phyloP scores from a whole-genome alignment of 2,888 invertebrate species.

The Eupithecia abbreviata region DNA sequence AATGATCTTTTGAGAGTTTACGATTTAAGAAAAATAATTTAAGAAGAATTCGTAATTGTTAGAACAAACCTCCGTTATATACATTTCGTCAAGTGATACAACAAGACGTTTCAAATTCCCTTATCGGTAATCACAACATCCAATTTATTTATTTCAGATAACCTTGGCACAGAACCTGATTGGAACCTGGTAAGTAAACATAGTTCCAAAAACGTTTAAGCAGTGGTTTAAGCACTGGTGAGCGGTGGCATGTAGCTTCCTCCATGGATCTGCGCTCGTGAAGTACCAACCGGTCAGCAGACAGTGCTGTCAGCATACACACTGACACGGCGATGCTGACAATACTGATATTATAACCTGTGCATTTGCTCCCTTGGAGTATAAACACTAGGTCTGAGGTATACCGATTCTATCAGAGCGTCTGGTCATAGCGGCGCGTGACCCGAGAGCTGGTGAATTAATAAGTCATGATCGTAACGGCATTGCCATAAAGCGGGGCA shows the following conservation, averaged over 20 bases:
- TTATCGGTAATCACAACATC: not conserved
- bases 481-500: no score
- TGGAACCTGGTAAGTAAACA: no score
- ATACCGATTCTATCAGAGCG: no score
- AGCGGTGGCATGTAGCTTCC: slow-evolving; percentile 78
- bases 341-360: not conserved
- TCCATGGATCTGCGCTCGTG: slow-evolving; percentile 94
- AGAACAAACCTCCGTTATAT: not conserved
- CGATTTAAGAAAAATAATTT: not conserved
- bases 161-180: no score
- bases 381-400: not conserved
- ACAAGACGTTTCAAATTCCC: not conserved
- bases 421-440: no score
- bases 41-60: not conserved
- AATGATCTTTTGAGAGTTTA: not conserved
- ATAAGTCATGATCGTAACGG: no score
- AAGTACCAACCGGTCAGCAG: slow-evolving; percentile 92
- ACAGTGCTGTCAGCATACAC: slow-evolving; percentile 94
- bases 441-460: no score
- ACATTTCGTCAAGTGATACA: not conserved
- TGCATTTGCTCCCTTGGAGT: not conserved
- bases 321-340: slow-evolving; percentile 96
- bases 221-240: no score
- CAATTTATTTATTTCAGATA: no score
- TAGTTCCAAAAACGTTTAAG: no score